Evolutionary conservation across 1,140 invertebrate genomes (phyloP), one percentile per base, ranked within the genome.

Genomic region (Drosophila rufa): DNA sequence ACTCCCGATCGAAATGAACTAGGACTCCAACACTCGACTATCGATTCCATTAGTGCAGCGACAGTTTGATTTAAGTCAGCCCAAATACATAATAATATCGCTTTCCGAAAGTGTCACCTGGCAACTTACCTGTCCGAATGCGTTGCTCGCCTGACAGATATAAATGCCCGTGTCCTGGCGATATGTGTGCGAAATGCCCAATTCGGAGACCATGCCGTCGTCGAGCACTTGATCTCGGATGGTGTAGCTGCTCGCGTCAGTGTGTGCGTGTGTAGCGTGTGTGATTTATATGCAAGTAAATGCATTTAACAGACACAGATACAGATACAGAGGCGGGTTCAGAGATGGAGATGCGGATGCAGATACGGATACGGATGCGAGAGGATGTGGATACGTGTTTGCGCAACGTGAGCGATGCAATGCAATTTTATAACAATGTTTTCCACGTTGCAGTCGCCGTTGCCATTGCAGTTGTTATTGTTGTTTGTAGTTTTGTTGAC

Each of bases 131-230:
- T 96, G 96, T 22, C 98, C 98, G 86, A 98, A 98, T 47, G 96
- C 94, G 93, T 99, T 99, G 62, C 95, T 96, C 1, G 97, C 97
- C 57, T 95, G 94, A 93, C 98, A 99, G 22, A 97, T 96, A 92
- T 98, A 97, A 53, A 97, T 95, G 6, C 97, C 97, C 2, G 97
- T 97, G 93, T 99, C 98, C 80, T 96, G 96, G 40, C 97, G 94
- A 69, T 96, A 96, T 3, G 97, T 97, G 75, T 96, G 96, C 57
- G 96, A 94, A 57, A 99, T 96, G 57, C 96, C 95, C 51, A 99
- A 94, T 91, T 97, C 96, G 19, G 97, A 97, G 43, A 97, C 95
- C 87, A 96, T 95, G n/a, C 97, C 97, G 77, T 96, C 96, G 70
- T 96, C 96, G 56, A 96, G 92, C n/a, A 95, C 93, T 93, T 96